phyloP scores from a whole-genome alignment of 2,888 invertebrate species.

The Andrena fulva region DNA sequence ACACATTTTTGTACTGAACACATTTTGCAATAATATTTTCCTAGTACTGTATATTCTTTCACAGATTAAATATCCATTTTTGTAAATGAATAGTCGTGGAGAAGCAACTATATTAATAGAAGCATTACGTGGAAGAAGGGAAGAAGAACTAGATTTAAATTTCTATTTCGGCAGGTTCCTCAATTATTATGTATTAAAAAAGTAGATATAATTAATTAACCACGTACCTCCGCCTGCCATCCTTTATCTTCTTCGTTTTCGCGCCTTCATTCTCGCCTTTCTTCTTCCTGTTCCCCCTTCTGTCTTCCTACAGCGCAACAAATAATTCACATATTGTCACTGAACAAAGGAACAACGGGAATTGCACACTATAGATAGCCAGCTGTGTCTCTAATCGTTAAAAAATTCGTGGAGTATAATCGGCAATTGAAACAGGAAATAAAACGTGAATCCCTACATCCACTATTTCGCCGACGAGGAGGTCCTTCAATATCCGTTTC shows the following conservation, averaged over 20 bases:
- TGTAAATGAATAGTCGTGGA: no score
- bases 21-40: no score
- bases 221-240: constrained; percentile 42
- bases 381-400: no score
- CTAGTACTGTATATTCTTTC: no score
- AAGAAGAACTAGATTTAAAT: neutral
- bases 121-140: neutral
- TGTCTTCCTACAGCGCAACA: constrained; percentile 64
- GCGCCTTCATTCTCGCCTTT: constrained; percentile 18
- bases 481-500: constrained; percentile 86
- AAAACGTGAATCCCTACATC: constrained; percentile 84
- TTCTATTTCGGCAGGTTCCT: neutral
- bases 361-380: no score
- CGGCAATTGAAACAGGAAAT: neutral
- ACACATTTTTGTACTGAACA: no score
- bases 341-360: no score
- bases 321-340: neutral
- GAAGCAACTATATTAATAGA: neutral
- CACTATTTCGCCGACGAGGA: constrained; percentile 89
- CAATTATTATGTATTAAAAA: neutral
- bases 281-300: constrained; percentile 56
- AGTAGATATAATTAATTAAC: neutral
- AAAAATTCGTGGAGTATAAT: no score
- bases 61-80: no score
- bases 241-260: neutral